Evolutionary conservation across 35 echinoderm and acorn worm species (phyloP).

Genomic region (Stichopus chloronotus): DNA sequence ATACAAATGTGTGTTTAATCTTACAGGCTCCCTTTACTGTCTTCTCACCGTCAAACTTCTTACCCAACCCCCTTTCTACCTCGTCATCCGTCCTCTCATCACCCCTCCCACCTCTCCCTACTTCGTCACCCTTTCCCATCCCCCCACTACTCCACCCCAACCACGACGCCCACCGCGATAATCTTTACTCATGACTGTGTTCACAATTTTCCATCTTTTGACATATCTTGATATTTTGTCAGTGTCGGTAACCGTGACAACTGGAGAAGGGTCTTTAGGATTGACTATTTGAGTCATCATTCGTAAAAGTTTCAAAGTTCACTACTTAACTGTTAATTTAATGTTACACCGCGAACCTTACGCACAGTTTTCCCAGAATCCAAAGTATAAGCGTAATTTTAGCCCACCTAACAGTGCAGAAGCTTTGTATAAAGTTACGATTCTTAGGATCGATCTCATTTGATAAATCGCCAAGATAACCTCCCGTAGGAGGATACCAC

Average conservation of each 20-base stretch:
- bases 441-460: conserved; percentile 43
- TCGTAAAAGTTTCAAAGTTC: not conserved
- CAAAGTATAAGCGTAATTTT: conserved; percentile 54
- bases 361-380: conserved; percentile 40
- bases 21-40: not conserved
- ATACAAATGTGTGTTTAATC: not conserved
- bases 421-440: conserved; percentile 16
- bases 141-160: not conserved
- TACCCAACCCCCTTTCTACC: not conserved
- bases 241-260: conserved; percentile 14
- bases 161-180: not conserved
- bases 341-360: conserved; percentile 4
- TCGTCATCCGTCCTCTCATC: not conserved
- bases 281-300: not conserved
- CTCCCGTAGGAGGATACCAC: not conserved
- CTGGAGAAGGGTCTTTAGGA: not conserved
- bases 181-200: conserved; percentile 27
- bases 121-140: not conserved
- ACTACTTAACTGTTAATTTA: conserved; percentile 8
- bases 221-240: conserved; percentile 23
- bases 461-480: conserved; percentile 59
- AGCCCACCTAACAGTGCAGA: conserved; percentile 30
- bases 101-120: not conserved
- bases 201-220: conserved; percentile 24
- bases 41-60: not conserved